phyloP scores from a whole-genome alignment of 2,797 vertebrate genomes.

The Coregonus ussuriensis region DNA sequence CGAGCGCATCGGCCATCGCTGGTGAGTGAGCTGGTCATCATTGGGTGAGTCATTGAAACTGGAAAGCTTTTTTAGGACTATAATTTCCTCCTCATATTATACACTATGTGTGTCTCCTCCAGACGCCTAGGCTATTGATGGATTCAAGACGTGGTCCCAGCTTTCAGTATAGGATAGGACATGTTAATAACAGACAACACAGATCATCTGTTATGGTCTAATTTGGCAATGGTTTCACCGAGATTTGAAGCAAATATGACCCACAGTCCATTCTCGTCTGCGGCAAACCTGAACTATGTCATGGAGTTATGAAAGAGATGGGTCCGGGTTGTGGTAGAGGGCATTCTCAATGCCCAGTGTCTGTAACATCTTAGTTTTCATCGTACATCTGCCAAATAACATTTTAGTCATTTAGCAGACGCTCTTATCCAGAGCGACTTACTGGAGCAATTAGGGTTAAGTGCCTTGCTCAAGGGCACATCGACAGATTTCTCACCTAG shows the following conservation, averaged over 20 bases:
- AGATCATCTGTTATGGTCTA: conserved; percentile 76
- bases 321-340: conserved; percentile 75
- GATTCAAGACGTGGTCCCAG: conserved; percentile 70
- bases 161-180: conserved; percentile 84
- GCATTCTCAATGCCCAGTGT: conserved; percentile 75
- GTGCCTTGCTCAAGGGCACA: too few relatives aligned
- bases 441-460: too few relatives aligned
- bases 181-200: conserved; percentile 77
- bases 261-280: conserved; percentile 90
- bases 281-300: conserved; percentile 89
- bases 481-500: too few relatives aligned
- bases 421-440: too few relatives aligned
- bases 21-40: too few relatives aligned
- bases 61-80: too few relatives aligned
- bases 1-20: too few relatives aligned
- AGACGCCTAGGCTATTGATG: too few relatives aligned
- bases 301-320: conserved; percentile 91
- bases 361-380: conserved; percentile 66
- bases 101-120: too few relatives aligned
- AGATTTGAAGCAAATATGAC: conserved; percentile 82
- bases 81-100: too few relatives aligned
- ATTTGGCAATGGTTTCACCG: conserved; percentile 76
- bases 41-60: too few relatives aligned
- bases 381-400: conserved; percentile 72
- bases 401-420: too few relatives aligned